phyloP scores from a whole-genome alignment of 2,113 vertebrate species.

The Rhegmatorhina hoffmannsi region DNA sequence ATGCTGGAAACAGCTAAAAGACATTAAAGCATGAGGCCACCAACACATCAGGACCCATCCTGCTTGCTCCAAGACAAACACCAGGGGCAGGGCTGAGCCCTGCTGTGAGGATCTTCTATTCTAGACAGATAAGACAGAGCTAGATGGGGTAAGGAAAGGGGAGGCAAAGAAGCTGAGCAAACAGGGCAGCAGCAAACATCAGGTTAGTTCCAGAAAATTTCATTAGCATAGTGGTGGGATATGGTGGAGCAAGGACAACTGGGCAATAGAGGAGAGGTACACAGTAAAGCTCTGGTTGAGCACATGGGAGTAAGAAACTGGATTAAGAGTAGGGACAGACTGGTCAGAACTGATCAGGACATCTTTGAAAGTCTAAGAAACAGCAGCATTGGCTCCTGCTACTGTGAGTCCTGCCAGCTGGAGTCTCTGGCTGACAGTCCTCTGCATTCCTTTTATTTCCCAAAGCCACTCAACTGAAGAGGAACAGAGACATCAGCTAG shows the following conservation, averaged over 20 bases:
- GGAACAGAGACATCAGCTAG: not conserved
- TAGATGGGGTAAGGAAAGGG: not conserved
- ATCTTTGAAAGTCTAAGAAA: not conserved
- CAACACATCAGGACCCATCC: rapidly evolving
- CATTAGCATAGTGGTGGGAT: not conserved
- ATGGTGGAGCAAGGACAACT: not conserved
- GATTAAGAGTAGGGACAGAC: not conserved
- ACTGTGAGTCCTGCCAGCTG: not conserved
- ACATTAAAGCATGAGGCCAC: not conserved
- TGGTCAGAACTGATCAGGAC: not conserved
- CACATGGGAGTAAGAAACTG: not conserved
- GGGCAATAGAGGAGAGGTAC: not conserved
- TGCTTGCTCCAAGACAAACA: not conserved
- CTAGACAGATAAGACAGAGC: not conserved
- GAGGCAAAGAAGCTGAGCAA: not conserved
- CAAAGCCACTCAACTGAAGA: not conserved
- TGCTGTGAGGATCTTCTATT: not conserved
- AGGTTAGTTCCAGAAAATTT: not conserved
- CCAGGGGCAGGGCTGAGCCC: not conserved
- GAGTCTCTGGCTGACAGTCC: not conserved
- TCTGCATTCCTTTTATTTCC: slow-evolving; percentile 3
- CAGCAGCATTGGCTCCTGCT: slow-evolving; percentile 1
- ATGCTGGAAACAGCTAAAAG: not conserved
- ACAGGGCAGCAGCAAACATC: not conserved
- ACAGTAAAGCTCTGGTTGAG: not conserved